Percentiles rank a stretch among this genome's conserved stretches.
Conservation (phyloP, 2,888 invertebrate species). For the Dermolepida albohirtum region DNA sequence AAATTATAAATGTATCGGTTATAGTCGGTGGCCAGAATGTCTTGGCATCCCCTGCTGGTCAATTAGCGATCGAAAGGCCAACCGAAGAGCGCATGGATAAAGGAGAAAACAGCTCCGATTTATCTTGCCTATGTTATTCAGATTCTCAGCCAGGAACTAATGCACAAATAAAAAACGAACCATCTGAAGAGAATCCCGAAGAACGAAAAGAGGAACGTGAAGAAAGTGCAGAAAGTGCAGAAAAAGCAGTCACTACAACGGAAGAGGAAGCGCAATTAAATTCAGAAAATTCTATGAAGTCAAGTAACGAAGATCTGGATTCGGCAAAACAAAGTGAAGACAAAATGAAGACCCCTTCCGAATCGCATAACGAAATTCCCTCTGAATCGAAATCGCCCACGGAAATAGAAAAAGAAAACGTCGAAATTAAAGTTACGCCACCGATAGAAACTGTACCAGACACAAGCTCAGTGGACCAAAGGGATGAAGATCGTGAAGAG, state of each 20-base stretch:
- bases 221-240: neutral
- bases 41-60: neutral
- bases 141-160: too few relatives aligned
- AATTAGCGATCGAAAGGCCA: slow-evolving; percentile 9
- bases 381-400: slow-evolving; percentile 5
- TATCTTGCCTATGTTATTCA: neutral
- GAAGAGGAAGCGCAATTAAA: slow-evolving; percentile 13
- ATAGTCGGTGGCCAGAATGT: slow-evolving; percentile 11
- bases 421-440: too few relatives aligned
- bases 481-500: too few relatives aligned
- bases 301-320: too few relatives aligned
- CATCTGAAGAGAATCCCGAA: too few relatives aligned
- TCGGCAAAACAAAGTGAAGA: slow-evolving; percentile 10
- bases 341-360: slow-evolving; percentile 12
- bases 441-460: too few relatives aligned
- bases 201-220: neutral
- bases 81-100: neutral
- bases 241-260: neutral
- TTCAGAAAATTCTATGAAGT: slow-evolving; percentile 16
- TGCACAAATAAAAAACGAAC: too few relatives aligned
- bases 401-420: too few relatives aligned
- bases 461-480: too few relatives aligned
- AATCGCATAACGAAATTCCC: neutral
- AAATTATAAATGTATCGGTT: slow-evolving; percentile 29
- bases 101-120: neutral